Conservation (phyloP, 2,113 vertebrate genomes). For the Entomyzon cyanotis region DNA sequence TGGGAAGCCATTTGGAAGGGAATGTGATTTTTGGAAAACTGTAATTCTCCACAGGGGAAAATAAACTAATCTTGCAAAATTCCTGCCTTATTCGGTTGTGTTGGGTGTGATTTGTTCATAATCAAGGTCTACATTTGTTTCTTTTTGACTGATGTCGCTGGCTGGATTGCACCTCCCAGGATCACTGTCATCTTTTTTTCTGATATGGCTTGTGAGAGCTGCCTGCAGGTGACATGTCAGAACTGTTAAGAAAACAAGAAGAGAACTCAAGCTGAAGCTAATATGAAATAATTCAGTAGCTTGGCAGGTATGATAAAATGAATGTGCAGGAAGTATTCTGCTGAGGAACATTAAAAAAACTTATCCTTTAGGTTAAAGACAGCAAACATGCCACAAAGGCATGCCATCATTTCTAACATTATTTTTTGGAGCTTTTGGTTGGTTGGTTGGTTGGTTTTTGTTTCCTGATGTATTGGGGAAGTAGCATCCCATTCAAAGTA, state of each 20-base stretch:
- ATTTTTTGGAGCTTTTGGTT: not conserved
- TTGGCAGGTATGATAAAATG: not conserved
- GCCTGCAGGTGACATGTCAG: not conserved
- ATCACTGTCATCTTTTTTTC: not conserved
- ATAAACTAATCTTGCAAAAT: not conserved
- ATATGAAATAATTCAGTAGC: not conserved
- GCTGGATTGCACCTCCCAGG: not conserved
- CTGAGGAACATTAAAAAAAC: not conserved
- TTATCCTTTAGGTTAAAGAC: not conserved
- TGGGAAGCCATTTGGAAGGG: not conserved
- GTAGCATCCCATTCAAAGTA: not conserved
- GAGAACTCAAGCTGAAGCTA: not conserved
- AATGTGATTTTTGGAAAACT: not conserved
- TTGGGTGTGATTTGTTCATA: not conserved
- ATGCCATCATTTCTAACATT: not conserved
- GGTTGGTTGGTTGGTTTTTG: not conserved
- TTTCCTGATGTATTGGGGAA: not conserved
- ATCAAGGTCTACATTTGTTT: not conserved
- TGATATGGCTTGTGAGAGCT: not conserved
- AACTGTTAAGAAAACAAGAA: not conserved
- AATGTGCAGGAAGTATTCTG: not conserved
- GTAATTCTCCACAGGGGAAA: not conserved
- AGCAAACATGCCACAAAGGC: not conserved
- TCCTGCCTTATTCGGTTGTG: not conserved
- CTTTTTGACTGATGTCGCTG: not conserved